These are phyloP conservation scores for Stegodyphus mimosarum DNA, from an alignment of 1,140 invertebrate species.

Conservation along the genomic window DNA sequence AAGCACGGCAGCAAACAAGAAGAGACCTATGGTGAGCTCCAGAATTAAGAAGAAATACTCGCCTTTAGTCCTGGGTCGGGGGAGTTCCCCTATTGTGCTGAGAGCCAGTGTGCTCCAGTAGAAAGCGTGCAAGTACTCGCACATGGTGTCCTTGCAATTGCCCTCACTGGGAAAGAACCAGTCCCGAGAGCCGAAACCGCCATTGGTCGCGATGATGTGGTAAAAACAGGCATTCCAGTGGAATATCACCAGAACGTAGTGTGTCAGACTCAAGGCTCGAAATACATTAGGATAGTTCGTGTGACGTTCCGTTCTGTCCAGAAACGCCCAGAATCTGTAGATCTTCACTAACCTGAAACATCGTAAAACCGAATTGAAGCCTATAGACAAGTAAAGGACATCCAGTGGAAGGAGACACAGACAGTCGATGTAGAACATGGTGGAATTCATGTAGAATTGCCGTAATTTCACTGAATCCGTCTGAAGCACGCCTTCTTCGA, in stretches of 20 bases:
- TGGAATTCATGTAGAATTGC: slow-evolving; percentile 98
- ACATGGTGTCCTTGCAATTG: slow-evolving; percentile 80
- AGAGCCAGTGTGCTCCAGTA: slow-evolving; percentile 97
- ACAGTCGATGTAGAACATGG: slow-evolving; percentile 98
- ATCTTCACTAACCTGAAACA: slow-evolving; percentile 98
- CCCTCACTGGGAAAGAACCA: slow-evolving; percentile 77
- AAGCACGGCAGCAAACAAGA: slow-evolving; percentile 90
- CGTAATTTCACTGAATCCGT: slow-evolving; percentile 93
- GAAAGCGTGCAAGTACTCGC: slow-evolving; percentile 95
- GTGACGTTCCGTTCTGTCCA: slow-evolving; percentile 96
- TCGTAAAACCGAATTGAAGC: slow-evolving; percentile 96
- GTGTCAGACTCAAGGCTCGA: slow-evolving; percentile 89
- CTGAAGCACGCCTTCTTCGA: slow-evolving; percentile 96
- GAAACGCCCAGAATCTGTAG: slow-evolving; percentile 97
- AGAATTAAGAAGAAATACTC: slow-evolving; percentile 91
- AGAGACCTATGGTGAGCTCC: slow-evolving; percentile 87
- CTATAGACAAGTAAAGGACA: slow-evolving; percentile 97
- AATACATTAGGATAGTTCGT: slow-evolving; percentile 99
- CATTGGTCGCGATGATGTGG: slow-evolving; percentile 93
- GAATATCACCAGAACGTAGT: slow-evolving; percentile 97
- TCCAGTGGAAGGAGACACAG: slow-evolving; percentile 96
- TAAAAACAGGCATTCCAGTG: slow-evolving; percentile 99
- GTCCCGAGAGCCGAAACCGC: slow-evolving; percentile 89
- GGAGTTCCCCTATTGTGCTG: slow-evolving; percentile 82
- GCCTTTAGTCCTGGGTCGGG: slow-evolving; percentile 82